Percentiles rank a stretch among this genome's conserved stretches.
Evolutionary conservation across 2,113 vertebrate species (phyloP).

Genomic region (Xyrauchen texanus): DNA sequence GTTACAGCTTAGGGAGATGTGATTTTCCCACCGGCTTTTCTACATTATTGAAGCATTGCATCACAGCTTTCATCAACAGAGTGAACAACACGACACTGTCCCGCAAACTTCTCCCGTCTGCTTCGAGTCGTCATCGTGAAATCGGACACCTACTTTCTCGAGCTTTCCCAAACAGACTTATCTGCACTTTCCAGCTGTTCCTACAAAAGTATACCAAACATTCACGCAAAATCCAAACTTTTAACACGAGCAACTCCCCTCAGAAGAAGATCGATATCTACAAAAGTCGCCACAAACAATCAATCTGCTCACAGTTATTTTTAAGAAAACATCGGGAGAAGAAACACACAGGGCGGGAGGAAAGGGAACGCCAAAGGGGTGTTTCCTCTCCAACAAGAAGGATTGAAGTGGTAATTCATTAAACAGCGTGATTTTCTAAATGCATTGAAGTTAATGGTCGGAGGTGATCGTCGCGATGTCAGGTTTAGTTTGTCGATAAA

Average conservation of each 20-base stretch:
- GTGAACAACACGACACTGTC: slow-evolving; percentile 34
- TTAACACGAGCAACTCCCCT: neutral
- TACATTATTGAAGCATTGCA: slow-evolving; percentile 1
- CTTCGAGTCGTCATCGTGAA: slow-evolving; percentile 65
- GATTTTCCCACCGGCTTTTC: neutral
- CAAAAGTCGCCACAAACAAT: neutral
- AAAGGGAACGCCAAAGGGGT: slow-evolving; percentile 46
- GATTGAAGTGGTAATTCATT: slow-evolving; percentile 27
- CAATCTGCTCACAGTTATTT: neutral
- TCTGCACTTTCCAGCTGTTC: slow-evolving; percentile 39
- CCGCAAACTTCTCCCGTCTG: slow-evolving; percentile 61
- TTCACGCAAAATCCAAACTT: neutral
- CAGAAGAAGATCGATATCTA: neutral
- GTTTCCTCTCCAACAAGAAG: slow-evolving; percentile 47
- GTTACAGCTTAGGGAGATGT: slow-evolving; percentile 2
- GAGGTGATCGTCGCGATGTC: slow-evolving; percentile 36
- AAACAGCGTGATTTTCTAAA: neutral
- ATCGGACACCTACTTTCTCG: slow-evolving; percentile 65
- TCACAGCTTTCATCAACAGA: slow-evolving; percentile 32
- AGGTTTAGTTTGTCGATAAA: slow-evolving; percentile 33
- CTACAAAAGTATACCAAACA: slow-evolving; percentile 21
- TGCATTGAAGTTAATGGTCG: neutral
- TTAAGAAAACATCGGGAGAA: slow-evolving; percentile 44
- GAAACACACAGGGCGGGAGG: slow-evolving; percentile 47
- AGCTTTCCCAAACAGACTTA: slow-evolving; percentile 56